Evolutionary conservation across 2,113 vertebrate genomes (phyloP).

Genomic region (Acrocephalus arundinaceus): DNA sequence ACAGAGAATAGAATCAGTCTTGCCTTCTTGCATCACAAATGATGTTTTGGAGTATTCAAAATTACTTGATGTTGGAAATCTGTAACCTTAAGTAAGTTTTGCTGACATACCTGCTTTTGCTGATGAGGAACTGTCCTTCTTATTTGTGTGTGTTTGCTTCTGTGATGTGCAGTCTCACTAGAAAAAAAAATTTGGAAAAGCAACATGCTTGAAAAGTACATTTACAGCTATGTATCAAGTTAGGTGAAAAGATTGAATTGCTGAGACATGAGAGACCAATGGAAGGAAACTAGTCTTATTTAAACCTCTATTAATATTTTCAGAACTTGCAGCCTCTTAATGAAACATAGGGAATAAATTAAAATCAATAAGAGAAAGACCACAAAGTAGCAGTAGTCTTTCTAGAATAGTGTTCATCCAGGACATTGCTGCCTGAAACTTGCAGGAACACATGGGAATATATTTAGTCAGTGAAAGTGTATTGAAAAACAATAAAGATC

Average conservation of each 20-base stretch:
- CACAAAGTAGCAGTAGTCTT: not conserved
- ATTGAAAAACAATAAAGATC: not conserved
- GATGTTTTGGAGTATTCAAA: not conserved
- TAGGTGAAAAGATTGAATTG: not conserved
- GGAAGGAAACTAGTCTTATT: not conserved
- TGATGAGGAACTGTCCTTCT: not conserved
- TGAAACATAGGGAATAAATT: slow-evolving; percentile 54
- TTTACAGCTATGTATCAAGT: not conserved
- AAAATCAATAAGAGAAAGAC: not conserved
- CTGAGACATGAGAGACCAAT: not conserved
- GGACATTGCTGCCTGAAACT: not conserved
- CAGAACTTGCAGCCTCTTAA: slow-evolving; percentile 9
- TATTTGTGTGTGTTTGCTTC: not conserved
- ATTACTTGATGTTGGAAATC: not conserved
- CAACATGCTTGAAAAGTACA: not conserved
- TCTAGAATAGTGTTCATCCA: not conserved
- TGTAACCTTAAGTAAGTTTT: not conserved
- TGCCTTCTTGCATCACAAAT: not conserved
- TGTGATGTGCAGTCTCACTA: not conserved
- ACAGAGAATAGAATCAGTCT: not conserved
- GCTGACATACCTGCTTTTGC: not conserved
- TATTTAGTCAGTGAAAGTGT: not conserved
- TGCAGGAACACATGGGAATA: not conserved
- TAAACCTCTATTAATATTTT: slow-evolving; percentile 8
- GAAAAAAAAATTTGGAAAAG: not conserved